Base-by-base conservation (phyloP, 2,888 invertebrate genomes). In the Agonopterix heracliana region DNA sequence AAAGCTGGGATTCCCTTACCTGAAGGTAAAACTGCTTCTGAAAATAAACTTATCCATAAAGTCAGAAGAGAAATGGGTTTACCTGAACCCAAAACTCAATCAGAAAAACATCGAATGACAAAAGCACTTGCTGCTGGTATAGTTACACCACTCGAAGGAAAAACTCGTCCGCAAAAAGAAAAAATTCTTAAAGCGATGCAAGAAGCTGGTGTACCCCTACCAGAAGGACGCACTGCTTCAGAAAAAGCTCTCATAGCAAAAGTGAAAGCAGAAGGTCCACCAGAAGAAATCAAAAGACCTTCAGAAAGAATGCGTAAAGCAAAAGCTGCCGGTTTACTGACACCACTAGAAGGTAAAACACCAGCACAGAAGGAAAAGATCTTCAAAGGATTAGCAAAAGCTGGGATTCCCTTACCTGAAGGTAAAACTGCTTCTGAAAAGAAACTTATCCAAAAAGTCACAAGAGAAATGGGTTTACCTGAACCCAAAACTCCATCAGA, bases 1-100 rank as follows among this genome's bases (percentile, higher is more conserved):
- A 52, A 51, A 34, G 36, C 47, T 1, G 66, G 64, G 2, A 41
- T 68, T 1, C 68, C 69, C 0, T 44, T 71, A 1, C 71, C 69
- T 1, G 63, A 64, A 49, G 61, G 55, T 4, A 67, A 59, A 50
- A 64, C 65, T 3, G 14, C 52, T 8, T 68, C 66, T 4, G 67
- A 68, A 40, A 64, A 60, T 36, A 58, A 61, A 11, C 4, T 74
- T 0, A 52, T 65, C 1, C 45, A 56, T n/a, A 72, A 70, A 49
- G 57, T 73, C 7, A 54, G 60, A 8, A 40, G 40, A 0, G 64
- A 69, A 2, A 10, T 68, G 9, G 69, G 67, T 8, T 9, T 71
- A 3, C 59, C 61, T 0, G 64, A 65, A 40, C 66, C 70, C 0
- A 62, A 59, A 54, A 60, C 62, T 54, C 46, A 38, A 10, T 44